phyloP scores from a whole-genome alignment of 2,888 invertebrate species.

The Chelonus formosanus region DNA sequence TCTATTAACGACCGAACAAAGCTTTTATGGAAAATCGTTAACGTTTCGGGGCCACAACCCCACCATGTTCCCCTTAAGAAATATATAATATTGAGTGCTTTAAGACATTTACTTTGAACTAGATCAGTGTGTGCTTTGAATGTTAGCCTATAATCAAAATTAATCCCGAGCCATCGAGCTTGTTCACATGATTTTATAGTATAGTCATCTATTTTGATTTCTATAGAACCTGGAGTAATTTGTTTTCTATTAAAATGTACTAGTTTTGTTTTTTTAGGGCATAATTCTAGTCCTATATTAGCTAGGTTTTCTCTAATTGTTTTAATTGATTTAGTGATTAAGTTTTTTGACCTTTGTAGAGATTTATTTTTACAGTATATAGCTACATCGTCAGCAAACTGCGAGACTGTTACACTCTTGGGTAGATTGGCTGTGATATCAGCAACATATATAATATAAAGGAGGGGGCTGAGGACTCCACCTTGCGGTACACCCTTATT shows the following conservation, averaged over 20 bases:
- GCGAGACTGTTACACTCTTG: background rate
- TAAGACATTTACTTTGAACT: background rate
- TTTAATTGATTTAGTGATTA: background rate
- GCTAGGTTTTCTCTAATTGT: background rate
- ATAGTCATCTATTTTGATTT: background rate
- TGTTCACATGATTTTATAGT: background rate
- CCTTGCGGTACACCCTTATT: constrained; percentile 11
- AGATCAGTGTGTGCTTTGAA: background rate
- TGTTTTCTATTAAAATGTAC: background rate
- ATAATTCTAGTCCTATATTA: background rate
- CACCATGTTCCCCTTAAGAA: background rate
- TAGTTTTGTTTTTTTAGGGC: background rate
- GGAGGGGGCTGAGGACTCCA: background rate
- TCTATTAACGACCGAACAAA: too few species aligned
- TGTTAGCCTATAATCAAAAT: background rate
- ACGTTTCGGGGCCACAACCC: too few species aligned
- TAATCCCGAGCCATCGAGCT: background rate
- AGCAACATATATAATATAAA: background rate
- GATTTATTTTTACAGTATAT: background rate
- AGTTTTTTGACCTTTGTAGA: background rate
- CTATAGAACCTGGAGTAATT: background rate
- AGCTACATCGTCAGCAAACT: constrained; percentile 7
- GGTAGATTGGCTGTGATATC: background rate
- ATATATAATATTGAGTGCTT: background rate
- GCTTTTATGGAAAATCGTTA: too few species aligned